A percentile compares a stretch with the other conserved stretches of the same genome.
Evolutionary conservation across 2,888 invertebrate species (phyloP).

Genomic region (Biston betularia): DNA sequence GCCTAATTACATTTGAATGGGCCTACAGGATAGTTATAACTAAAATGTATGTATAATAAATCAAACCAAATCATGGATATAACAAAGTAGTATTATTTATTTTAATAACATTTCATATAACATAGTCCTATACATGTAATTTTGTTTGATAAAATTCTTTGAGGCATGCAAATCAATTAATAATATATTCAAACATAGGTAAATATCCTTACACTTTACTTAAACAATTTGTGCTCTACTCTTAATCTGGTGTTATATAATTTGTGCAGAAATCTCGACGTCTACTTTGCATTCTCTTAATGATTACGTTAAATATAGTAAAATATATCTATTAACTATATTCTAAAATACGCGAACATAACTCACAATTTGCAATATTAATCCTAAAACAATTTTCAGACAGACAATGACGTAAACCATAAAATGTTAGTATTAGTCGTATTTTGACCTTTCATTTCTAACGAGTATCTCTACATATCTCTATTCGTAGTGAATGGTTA

Average conservation of each 20-base stretch:
- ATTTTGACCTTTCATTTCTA: neutral
- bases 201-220: conserved; percentile 4
- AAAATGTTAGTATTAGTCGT: neutral
- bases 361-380: conserved; percentile 14
- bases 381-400: conserved; percentile 3
- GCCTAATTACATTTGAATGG: no score
- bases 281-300: conserved; percentile 22
- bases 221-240: conserved; percentile 52
- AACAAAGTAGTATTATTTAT: conserved; percentile 66
- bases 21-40: no score
- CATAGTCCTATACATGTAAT: conserved; percentile 65
- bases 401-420: neutral
- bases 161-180: conserved; percentile 64
- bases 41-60: conserved; percentile 7
- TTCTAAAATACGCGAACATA: conserved; percentile 29
- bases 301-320: conserved; percentile 24
- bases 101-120: conserved; percentile 70
- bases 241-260: conserved; percentile 41
- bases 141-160: conserved; percentile 60
- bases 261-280: conserved; percentile 42
- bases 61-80: conserved; percentile 46
- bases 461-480: neutral
- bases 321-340: conserved; percentile 15
- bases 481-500: conserved; percentile 61
- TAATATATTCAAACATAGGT: conserved; percentile 34